Evolutionary conservation across 2,888 invertebrate species (phyloP).

Genomic region (Calameuta idolon): DNA sequence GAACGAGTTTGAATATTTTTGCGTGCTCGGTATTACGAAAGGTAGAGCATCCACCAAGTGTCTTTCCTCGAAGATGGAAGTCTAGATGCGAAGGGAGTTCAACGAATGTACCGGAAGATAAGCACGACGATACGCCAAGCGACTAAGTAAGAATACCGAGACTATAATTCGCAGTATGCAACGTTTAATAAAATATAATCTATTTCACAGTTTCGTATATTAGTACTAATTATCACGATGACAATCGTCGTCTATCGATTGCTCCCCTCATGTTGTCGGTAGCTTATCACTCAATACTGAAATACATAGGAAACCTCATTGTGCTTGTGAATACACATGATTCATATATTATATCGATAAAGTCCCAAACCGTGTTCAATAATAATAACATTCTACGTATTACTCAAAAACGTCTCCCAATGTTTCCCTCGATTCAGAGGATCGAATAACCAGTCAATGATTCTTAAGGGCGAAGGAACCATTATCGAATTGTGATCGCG

Average conservation of each 20-base stretch:
- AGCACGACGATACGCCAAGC: background rate
- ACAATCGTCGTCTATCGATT: background rate
- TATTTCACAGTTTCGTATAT: background rate
- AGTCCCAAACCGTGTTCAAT: background rate
- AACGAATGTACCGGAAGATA: background rate
- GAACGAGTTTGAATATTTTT: background rate
- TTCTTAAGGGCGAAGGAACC: background rate
- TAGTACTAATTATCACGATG: background rate
- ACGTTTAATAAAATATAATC: background rate
- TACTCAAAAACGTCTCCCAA: background rate
- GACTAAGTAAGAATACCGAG: background rate
- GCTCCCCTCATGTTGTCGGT: background rate
- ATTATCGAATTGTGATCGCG: background rate
- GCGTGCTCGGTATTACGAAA: background rate
- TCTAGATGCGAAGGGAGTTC: background rate
- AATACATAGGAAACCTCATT: background rate
- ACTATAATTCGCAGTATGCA: background rate
- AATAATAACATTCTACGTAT: background rate
- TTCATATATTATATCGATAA: background rate
- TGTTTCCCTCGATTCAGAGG: background rate
- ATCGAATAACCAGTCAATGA: background rate
- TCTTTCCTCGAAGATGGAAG: background rate
- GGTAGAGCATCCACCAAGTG: background rate
- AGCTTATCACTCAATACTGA: background rate
- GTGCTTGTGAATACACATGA: background rate